Evolutionary conservation across 2,113 vertebrate genomes (phyloP).

Genomic region (Thalassoma bifasciatum): DNA sequence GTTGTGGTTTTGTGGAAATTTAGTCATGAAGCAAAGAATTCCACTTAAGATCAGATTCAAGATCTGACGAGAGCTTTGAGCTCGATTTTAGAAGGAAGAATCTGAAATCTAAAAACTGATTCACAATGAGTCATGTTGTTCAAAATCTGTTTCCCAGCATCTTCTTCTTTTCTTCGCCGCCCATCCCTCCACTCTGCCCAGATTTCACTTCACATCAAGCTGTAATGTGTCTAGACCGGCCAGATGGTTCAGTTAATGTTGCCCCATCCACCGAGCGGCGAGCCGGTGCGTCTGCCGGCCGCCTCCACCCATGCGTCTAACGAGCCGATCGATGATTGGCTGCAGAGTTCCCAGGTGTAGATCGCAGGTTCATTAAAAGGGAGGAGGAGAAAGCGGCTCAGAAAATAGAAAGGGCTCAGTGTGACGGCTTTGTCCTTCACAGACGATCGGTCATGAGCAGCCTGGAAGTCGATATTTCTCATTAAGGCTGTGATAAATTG

Average conservation of each 20-base stretch:
- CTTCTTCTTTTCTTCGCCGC: constrained; percentile 17
- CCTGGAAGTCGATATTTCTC: constrained; percentile 52
- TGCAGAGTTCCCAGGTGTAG: constrained; percentile 27
- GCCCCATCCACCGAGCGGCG: constrained; percentile 28
- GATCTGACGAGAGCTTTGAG: constrained; percentile 8
- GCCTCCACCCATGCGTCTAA: constrained; percentile 39
- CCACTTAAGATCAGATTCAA: not conserved
- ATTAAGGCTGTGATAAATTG: constrained; percentile 30
- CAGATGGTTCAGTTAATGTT: constrained; percentile 72
- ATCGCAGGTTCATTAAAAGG: constrained; percentile 45
- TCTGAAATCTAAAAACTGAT: not conserved
- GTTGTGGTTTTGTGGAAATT: not conserved
- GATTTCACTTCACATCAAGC: constrained; percentile 40
- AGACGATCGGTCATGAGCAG: constrained; percentile 3
- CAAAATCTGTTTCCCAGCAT: constrained; percentile 10
- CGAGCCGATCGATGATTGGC: constrained; percentile 50
- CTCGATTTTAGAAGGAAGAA: not conserved
- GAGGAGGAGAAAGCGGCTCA: constrained; percentile 8
- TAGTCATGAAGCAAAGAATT: not conserved
- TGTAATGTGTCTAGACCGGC: constrained; percentile 56
- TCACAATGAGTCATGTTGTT: constrained; percentile 22
- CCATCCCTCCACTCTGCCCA: not conserved
- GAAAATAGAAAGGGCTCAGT: constrained; percentile 23
- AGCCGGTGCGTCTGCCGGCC: constrained; percentile 22
- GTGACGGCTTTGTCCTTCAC: constrained; percentile 54